Conservation (phyloP, 1,140 invertebrate genomes). For the Rhopalosiphum maidis region DNA sequence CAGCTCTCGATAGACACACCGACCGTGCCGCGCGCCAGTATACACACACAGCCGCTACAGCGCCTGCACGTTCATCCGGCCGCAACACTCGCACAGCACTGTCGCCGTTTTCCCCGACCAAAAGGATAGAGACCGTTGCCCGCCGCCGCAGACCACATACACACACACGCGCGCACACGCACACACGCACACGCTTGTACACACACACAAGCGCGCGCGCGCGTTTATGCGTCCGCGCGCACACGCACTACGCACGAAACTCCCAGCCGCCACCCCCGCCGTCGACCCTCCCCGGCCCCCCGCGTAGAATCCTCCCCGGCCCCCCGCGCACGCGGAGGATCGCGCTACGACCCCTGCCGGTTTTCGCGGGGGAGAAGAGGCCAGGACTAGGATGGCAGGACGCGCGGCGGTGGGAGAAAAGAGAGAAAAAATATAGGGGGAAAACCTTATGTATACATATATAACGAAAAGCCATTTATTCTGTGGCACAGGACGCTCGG, state of each 20-base stretch:
- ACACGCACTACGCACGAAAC: constrained; percentile 24
- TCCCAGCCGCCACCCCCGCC: background rate
- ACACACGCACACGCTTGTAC: background rate
- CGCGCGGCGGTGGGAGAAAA: background rate
- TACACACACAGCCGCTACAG: background rate
- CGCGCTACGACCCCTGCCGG: background rate
- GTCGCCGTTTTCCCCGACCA: constrained; percentile 20
- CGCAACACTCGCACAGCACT: constrained; percentile 50
- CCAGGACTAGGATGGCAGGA: background rate
- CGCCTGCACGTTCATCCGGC: constrained; percentile 31
- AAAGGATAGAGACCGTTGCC: constrained; percentile 22
- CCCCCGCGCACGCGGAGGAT: background rate
- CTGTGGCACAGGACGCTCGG: constrained; percentile 4
- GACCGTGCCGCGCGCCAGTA: background rate
- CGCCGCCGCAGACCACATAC: constrained; percentile 10
- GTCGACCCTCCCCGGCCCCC: background rate
- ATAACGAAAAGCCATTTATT: constrained; percentile 34
- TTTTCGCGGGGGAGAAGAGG: background rate
- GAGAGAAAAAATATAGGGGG: background rate
- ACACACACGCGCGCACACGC: background rate
- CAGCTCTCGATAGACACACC: background rate
- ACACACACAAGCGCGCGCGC: background rate
- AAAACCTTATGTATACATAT: background rate
- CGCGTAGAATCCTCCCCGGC: background rate
- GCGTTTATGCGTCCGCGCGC: background rate